A percentile compares a stretch with the other conserved stretches of the same genome.
Conservation (phyloP, 2,888 invertebrate genomes). For the Diplazon laetatorius region DNA sequence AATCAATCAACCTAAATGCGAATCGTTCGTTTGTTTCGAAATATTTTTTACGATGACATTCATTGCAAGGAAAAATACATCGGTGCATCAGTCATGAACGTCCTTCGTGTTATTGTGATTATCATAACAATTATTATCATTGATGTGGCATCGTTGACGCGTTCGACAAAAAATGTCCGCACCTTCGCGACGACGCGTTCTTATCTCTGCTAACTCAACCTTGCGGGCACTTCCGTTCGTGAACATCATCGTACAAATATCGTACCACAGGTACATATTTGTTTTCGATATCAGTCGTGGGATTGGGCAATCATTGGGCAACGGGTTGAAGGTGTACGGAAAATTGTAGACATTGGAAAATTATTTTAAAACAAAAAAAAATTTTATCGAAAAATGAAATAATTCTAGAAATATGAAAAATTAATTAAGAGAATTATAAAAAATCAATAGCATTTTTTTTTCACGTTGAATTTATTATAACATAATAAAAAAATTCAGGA, state of each 20-base stretch:
- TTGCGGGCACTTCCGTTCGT: slow-evolving; percentile 36
- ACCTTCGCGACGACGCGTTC: slow-evolving; percentile 15
- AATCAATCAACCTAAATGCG: not conserved
- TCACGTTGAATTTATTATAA: no score
- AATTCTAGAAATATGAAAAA: no score
- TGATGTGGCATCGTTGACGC: not conserved
- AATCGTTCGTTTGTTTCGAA: not conserved
- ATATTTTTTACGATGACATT: not conserved
- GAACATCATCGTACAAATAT: not conserved
- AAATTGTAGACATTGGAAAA: not conserved
- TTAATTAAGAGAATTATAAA: not conserved
- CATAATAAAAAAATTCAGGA: no score
- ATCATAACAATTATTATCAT: not conserved
- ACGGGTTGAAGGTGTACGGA: not conserved
- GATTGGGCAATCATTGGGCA: not conserved
- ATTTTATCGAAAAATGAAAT: no score
- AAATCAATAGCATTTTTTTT: no score
- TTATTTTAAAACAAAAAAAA: no score
- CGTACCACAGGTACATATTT: slow-evolving; percentile 1
- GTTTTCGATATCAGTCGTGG: not conserved
- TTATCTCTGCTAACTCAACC: slow-evolving; percentile 41
- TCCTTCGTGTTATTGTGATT: slow-evolving; percentile 1
- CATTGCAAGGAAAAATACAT: not conserved
- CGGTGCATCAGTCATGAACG: not conserved
- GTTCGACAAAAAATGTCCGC: slow-evolving; percentile 23